phyloP scores from a whole-genome alignment of 2,888 invertebrate genomes.

The Drosophila affinis region DNA sequence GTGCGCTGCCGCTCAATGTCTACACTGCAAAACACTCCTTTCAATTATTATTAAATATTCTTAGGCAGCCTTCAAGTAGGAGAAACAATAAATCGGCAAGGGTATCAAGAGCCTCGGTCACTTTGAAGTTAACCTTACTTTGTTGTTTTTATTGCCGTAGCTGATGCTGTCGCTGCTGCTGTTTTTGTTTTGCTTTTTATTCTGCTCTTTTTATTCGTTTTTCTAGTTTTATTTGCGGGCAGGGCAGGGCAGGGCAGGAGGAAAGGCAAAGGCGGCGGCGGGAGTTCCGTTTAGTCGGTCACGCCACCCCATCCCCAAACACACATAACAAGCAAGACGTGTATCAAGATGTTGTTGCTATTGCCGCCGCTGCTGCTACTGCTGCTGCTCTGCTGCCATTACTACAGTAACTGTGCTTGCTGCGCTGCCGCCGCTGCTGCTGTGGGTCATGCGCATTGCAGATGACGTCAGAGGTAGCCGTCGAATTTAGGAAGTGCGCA shows the following conservation, averaged over 20 bases:
- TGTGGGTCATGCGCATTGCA: slow-evolving; percentile 71
- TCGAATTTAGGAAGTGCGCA: slow-evolving; percentile 76
- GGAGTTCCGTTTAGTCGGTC: slow-evolving; percentile 78
- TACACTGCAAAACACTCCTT: too few relatives aligned
- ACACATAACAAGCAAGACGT: slow-evolving; percentile 53
- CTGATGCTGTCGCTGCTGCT: slow-evolving; percentile 50
- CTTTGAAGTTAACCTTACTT: not conserved
- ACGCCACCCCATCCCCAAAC: slow-evolving; percentile 60
- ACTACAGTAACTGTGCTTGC: slow-evolving; percentile 26
- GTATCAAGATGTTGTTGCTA: slow-evolving; percentile 36
- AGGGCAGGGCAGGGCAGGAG: not conserved
- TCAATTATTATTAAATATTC: too few relatives aligned
- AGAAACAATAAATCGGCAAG: not conserved
- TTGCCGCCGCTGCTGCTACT: slow-evolving; percentile 26
- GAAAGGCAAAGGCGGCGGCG: slow-evolving; percentile 17
- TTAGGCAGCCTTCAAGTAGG: too few relatives aligned
- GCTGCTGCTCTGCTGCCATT: slow-evolving; percentile 36
- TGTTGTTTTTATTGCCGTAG: slow-evolving; percentile 14
- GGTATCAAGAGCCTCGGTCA: not conserved
- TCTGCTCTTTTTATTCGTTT: slow-evolving; percentile 34
- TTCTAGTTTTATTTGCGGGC: slow-evolving; percentile 4
- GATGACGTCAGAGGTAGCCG: slow-evolving; percentile 74
- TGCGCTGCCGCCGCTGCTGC: not conserved
- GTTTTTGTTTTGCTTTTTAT: slow-evolving; percentile 52
- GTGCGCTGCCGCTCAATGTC: too few relatives aligned